These are phyloP conservation scores for Ciconia maguari DNA, from an alignment of 2,113 vertebrate genomes.

Conservation along the genomic window DNA sequence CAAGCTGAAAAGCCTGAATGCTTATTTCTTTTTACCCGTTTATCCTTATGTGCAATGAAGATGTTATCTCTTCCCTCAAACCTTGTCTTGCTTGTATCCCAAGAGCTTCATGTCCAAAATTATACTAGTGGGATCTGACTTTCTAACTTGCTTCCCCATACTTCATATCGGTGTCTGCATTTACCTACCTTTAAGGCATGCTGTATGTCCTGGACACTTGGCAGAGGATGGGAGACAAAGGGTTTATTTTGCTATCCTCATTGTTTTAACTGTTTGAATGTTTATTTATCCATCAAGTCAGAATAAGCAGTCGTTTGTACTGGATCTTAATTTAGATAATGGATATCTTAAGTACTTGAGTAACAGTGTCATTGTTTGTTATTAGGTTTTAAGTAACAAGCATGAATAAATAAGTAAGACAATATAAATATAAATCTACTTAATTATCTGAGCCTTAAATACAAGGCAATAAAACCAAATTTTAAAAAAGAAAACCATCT, in stretches of 20 bases:
- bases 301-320: neutral
- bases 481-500: neutral
- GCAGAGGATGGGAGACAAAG: neutral
- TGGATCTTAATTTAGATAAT: neutral
- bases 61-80: neutral
- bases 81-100: neutral
- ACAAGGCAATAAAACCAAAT: neutral
- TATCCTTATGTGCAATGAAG: neutral
- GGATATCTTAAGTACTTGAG: neutral
- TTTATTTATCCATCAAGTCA: slow-evolving; percentile 7
- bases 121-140: neutral
- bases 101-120: neutral
- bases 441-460: neutral
- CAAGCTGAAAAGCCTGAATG: neutral
- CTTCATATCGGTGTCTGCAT: neutral
- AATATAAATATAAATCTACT: neutral
- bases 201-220: neutral
- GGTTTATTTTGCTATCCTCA: neutral
- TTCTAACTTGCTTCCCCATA: neutral
- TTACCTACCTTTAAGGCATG: neutral
- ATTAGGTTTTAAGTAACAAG: neutral
- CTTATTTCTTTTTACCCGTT: neutral
- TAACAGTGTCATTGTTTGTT: neutral
- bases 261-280: neutral
- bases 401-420: neutral